Evolutionary conservation across 2,113 vertebrate species (phyloP).

Genomic region (Oncorhynchus kisutch): DNA sequence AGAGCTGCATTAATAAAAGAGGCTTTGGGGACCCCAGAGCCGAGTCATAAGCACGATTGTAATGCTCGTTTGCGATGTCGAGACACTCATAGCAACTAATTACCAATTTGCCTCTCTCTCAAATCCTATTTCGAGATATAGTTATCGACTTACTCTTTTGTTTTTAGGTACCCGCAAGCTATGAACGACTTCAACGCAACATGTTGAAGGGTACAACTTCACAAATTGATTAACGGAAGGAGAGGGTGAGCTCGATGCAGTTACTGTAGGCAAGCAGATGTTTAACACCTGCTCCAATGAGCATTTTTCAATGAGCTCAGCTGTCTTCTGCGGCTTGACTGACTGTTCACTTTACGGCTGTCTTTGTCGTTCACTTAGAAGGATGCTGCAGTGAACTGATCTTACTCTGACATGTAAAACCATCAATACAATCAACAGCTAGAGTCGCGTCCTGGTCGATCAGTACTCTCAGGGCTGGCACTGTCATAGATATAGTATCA

Average conservation of each 20-base stretch:
- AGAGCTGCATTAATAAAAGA: slow-evolving; percentile 75
- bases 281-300: slow-evolving; percentile 29
- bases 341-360: slow-evolving; percentile 52
- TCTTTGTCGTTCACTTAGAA: slow-evolving; percentile 71
- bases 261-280: slow-evolving; percentile 1
- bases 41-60: slow-evolving; percentile 70
- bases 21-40: slow-evolving; percentile 66
- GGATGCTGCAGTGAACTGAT: slow-evolving; percentile 40
- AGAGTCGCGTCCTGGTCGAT: too few relatives aligned
- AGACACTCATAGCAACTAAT: slow-evolving; percentile 55
- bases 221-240: slow-evolving; percentile 39
- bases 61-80: slow-evolving; percentile 68
- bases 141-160: slow-evolving; percentile 68
- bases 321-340: slow-evolving; percentile 39
- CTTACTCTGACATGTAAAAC: neutral
- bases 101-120: slow-evolving; percentile 71
- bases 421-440: too few relatives aligned
- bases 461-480: too few relatives aligned
- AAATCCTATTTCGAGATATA: slow-evolving; percentile 69
- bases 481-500: too few relatives aligned
- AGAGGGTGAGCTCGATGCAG: slow-evolving; percentile 22
- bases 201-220: slow-evolving; percentile 44
- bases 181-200: slow-evolving; percentile 69
- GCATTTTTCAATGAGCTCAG: slow-evolving; percentile 8
- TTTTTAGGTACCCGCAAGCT: slow-evolving; percentile 66